Percentiles rank a stretch among this genome's conserved stretches.
Conservation (phyloP, 1,140 invertebrate genomes). For the Drosophila insularis region DNA sequence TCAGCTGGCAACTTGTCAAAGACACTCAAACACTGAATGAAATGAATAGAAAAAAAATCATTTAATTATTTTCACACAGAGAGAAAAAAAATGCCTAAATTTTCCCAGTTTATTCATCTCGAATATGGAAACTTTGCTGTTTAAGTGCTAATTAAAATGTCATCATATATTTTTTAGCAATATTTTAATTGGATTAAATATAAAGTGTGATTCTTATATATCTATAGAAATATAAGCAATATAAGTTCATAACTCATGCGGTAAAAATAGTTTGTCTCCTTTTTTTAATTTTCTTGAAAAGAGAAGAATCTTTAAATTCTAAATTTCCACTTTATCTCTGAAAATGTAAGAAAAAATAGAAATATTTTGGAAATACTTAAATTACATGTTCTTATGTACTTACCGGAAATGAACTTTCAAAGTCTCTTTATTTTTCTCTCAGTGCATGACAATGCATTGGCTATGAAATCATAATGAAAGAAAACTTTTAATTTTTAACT, state of each 20-base stretch:
- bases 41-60: conserved; percentile 32
- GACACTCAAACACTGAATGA: conserved; percentile 29
- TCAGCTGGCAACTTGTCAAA: conserved; percentile 64
- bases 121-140: conserved; percentile 21
- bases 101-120: too few species aligned
- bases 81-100: not conserved
- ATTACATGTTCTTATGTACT: too few species aligned
- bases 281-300: too few species aligned
- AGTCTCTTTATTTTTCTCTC: too few species aligned
- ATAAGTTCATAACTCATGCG: too few species aligned
- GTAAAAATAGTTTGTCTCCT: too few species aligned
- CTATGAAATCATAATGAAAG: not conserved
- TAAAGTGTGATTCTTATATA: not conserved
- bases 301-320: too few species aligned
- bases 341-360: not conserved
- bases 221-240: too few species aligned
- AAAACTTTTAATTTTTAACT: not conserved
- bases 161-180: too few species aligned
- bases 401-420: too few species aligned
- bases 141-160: not conserved
- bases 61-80: conserved; percentile 39
- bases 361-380: not conserved
- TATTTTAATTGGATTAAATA: not conserved
- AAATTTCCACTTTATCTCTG: too few species aligned
- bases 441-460: not conserved